Percentiles rank a stretch among this genome's conserved stretches.
Conservation (phyloP, 2,113 vertebrate genomes). For the Elachura formosa region DNA sequence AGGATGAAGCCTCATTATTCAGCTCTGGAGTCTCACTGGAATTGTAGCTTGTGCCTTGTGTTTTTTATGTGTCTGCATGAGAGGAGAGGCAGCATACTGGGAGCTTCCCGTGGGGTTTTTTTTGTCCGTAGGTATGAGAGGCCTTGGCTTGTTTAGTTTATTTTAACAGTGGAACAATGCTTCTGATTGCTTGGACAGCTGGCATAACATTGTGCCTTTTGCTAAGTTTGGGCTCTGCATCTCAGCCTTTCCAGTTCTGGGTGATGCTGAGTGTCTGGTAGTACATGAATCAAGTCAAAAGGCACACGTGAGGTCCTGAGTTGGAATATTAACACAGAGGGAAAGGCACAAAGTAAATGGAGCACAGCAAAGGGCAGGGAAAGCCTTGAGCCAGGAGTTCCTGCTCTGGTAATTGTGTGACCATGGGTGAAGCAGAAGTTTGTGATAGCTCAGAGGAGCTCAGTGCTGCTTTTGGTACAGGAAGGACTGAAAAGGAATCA, state of each 20-base stretch:
- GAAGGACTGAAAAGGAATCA: not conserved
- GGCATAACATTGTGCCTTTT: not conserved
- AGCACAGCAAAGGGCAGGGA: not conserved
- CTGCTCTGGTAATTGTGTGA: not conserved
- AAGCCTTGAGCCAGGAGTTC: not conserved
- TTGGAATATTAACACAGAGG: not conserved
- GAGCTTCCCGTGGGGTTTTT: not conserved
- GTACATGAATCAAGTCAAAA: no score
- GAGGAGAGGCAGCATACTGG: not conserved
- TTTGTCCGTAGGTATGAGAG: not conserved
- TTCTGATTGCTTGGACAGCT: not conserved
- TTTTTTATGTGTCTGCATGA: not conserved
- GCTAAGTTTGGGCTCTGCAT: not conserved
- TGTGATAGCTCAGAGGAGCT: not conserved
- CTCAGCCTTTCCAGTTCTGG: not conserved
- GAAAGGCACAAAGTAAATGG: no score
- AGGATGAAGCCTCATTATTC: not conserved
- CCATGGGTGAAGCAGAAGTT: not conserved
- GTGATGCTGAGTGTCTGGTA: not conserved
- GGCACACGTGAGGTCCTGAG: rapidly evolving
- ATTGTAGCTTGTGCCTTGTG: not conserved
- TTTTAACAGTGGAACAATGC: not conserved
- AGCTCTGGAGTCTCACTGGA: not conserved
- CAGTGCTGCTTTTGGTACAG: not conserved
- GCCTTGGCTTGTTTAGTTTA: not conserved